Conservation (phyloP, 1,140 invertebrate genomes). For the Ceratina calcarata region DNA sequence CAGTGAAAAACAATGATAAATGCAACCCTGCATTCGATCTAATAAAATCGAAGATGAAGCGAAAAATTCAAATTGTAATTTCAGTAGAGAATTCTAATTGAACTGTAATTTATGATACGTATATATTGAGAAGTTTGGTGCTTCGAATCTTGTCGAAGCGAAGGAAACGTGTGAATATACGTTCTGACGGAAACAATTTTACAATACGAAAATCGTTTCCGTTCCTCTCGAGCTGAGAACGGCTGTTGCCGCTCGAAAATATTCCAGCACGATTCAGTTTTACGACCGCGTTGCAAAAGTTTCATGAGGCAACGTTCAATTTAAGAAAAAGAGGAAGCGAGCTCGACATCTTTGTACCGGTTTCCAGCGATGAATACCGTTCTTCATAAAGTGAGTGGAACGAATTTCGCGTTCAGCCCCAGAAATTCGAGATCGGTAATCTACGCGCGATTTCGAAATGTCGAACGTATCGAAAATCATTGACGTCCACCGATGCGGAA, state of each 20-base stretch:
- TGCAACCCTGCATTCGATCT: no score
- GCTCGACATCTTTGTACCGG: background rate
- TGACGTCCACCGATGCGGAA: slow-evolving; percentile 54
- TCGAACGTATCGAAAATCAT: slow-evolving; percentile 62
- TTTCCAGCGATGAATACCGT: slow-evolving; percentile 1
- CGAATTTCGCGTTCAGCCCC: slow-evolving; percentile 30
- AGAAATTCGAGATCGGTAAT: slow-evolving; percentile 35
- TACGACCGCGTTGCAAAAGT: slow-evolving; percentile 4
- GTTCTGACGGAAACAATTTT: slow-evolving; percentile 4
- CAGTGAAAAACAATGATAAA: background rate
- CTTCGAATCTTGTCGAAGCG: no score
- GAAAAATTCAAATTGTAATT: no score
- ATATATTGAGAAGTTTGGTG: no score
- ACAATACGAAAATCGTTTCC: background rate
- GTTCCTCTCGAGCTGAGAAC: background rate
- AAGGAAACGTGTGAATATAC: no score
- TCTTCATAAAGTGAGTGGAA: slow-evolving; percentile 44
- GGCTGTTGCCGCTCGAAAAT: background rate
- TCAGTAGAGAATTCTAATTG: no score
- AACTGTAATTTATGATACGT: no score
- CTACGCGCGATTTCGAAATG: slow-evolving; percentile 58
- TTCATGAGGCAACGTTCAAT: slow-evolving; percentile 2
- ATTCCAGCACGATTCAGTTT: background rate
- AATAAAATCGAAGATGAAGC: no score
- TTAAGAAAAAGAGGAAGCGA: slow-evolving; percentile 12